phyloP scores from a whole-genome alignment of 2,888 invertebrate species.

The Caenorhabditis plicata region DNA sequence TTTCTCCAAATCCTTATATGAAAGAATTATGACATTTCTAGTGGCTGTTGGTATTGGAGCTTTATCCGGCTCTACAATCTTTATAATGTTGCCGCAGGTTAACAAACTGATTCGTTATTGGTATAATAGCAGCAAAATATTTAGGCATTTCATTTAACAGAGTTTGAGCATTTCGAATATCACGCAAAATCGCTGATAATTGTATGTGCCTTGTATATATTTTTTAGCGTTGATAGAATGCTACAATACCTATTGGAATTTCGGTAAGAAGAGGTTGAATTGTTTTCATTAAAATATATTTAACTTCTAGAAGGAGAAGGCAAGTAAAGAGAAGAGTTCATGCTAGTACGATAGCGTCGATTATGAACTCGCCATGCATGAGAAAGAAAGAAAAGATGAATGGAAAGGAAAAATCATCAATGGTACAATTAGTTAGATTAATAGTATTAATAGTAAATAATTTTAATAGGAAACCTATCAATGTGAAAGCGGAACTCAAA shows the following conservation, averaged over 20 bases:
- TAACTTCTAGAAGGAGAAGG: slow-evolving; percentile 26
- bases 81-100: slow-evolving; percentile 62
- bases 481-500: too few species aligned
- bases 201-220: slow-evolving; percentile 54
- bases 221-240: slow-evolving; percentile 60
- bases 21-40: slow-evolving; percentile 59
- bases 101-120: too few species aligned
- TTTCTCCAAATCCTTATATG: slow-evolving; percentile 52
- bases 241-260: slow-evolving; percentile 56
- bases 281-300: not conserved
- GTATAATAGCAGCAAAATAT: too few species aligned
- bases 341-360: slow-evolving; percentile 39
- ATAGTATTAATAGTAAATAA: too few species aligned
- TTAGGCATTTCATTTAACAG: slow-evolving; percentile 56
- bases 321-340: slow-evolving; percentile 46
- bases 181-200: slow-evolving; percentile 56
- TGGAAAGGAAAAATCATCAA: too few species aligned
- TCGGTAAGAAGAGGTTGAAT: slow-evolving; percentile 29
- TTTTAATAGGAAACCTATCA: too few species aligned
- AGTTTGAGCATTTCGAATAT: slow-evolving; percentile 52
- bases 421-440: too few species aligned
- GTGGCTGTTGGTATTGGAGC: slow-evolving; percentile 62
- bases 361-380: slow-evolving; percentile 38
- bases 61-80: slow-evolving; percentile 55
- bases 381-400: slow-evolving; percentile 22